phyloP scores from a whole-genome alignment of 2,888 invertebrate genomes.

The Carterocephalus palaemon region DNA sequence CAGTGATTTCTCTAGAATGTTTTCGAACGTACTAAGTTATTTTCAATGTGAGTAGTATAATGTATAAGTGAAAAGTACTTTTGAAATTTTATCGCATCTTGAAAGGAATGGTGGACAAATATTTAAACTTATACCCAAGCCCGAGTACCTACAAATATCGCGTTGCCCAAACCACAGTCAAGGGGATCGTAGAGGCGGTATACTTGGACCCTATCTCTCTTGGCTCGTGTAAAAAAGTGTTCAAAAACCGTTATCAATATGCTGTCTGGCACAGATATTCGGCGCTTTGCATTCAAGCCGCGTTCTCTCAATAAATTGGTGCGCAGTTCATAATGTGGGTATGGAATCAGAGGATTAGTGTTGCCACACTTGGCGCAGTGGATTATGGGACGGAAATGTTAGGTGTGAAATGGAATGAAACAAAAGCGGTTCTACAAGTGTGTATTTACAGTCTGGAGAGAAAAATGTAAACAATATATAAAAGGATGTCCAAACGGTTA shows the following conservation, averaged over 20 bases:
- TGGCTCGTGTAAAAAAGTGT: constrained; percentile 11
- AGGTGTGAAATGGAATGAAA: too few species aligned
- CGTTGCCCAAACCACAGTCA: constrained; percentile 2
- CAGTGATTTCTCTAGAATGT: too few species aligned
- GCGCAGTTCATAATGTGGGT: constrained; percentile 43
- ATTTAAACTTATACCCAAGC: too few species aligned
- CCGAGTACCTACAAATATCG: background rate
- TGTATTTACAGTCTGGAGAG: too few species aligned
- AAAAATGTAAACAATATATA: too few species aligned
- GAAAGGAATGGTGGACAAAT: too few species aligned
- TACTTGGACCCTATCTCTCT: constrained; percentile 2
- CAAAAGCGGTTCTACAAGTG: too few species aligned
- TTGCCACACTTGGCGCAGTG: background rate
- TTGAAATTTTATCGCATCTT: too few species aligned
- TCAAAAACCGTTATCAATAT: constrained; percentile 23
- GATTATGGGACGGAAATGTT: constrained; percentile 5
- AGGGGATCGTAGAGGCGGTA: background rate
- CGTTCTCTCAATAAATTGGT: constrained; percentile 45
- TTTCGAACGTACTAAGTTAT: too few species aligned
- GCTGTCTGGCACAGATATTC: constrained; percentile 20
- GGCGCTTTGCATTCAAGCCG: constrained; percentile 41
- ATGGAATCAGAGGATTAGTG: constrained; percentile 37
- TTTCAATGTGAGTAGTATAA: too few species aligned
- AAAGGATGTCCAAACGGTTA: too few species aligned
- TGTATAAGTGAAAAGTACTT: too few species aligned